Evolutionary conservation across 2,113 vertebrate species (phyloP).

Genomic region (Anguilla rostrata): DNA sequence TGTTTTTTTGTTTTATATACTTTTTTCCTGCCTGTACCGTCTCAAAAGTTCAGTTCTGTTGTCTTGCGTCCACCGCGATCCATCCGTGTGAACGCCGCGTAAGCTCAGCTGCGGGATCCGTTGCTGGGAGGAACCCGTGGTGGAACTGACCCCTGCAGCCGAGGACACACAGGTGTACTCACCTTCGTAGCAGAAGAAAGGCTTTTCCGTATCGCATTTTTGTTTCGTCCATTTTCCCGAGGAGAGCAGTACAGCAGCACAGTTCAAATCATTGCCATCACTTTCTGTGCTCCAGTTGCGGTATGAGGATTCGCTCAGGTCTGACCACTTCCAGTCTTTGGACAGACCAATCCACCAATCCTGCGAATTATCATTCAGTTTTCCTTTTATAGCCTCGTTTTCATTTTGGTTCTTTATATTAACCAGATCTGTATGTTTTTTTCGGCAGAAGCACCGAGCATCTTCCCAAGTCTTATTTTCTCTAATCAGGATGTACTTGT

Average conservation of each 20-base stretch:
- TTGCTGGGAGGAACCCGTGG: too few relatives aligned
- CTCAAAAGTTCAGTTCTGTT: too few relatives aligned
- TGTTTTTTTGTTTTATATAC: too few relatives aligned
- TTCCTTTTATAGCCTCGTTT: neutral
- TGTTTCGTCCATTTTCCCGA: constrained; percentile 11
- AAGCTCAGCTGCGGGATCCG: too few relatives aligned
- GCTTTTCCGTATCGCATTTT: neutral
- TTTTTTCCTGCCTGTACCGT: too few relatives aligned
- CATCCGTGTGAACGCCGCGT: too few relatives aligned
- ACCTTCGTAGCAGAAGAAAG: constrained; percentile 23
- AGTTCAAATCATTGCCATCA: neutral
- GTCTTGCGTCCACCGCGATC: too few relatives aligned
- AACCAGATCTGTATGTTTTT: constrained; percentile 19
- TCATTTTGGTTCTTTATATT: neutral
- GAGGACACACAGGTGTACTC: neutral
- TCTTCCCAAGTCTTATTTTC: neutral
- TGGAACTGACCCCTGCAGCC: neutral
- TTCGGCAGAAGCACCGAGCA: constrained; percentile 27
- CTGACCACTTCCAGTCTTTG: constrained; percentile 30
- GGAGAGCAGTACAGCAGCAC: too few relatives aligned
- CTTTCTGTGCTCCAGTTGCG: neutral
- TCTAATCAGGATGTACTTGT: neutral
- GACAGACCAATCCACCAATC: constrained; percentile 26
- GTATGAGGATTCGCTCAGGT: constrained; percentile 20
- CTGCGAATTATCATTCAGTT: too few relatives aligned